Percentiles rank a stretch among this genome's conserved stretches.
Conservation (phyloP, 2,113 vertebrate genomes). For the Pseudopodoces humilis region DNA sequence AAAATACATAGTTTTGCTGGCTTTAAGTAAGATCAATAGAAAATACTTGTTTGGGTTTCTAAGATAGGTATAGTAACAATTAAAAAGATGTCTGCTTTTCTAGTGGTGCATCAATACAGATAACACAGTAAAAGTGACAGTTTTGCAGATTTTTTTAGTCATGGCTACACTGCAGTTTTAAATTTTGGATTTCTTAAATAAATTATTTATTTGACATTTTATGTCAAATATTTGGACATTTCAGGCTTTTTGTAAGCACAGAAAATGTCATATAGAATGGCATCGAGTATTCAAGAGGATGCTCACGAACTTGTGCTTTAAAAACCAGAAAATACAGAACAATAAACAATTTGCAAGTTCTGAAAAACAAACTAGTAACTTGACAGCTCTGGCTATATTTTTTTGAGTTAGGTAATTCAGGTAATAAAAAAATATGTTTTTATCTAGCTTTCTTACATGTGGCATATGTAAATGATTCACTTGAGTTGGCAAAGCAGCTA, state of each 20-base stretch:
- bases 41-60: not conserved
- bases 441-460: not conserved
- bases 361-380: not conserved
- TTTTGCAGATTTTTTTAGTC: slow-evolving; percentile 10
- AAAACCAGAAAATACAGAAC: not conserved
- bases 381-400: not conserved
- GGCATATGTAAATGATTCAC: not conserved
- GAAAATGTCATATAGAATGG: not conserved
- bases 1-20: not conserved
- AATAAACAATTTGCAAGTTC: not conserved
- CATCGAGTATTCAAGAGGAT: not conserved
- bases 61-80: not conserved
- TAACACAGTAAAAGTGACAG: not conserved
- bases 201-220: too few species aligned
- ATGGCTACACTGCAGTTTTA: not conserved
- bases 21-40: not conserved
- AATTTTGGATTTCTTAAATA: not conserved
- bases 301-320: not conserved
- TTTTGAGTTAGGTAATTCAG: not conserved
- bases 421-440: not conserved
- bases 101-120: not conserved
- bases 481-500: not conserved
- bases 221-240: not conserved
- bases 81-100: slow-evolving; percentile 37
- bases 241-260: not conserved